Conservation (phyloP, 2,113 vertebrate genomes). For the Paradoxurus hermaphroditus region DNA sequence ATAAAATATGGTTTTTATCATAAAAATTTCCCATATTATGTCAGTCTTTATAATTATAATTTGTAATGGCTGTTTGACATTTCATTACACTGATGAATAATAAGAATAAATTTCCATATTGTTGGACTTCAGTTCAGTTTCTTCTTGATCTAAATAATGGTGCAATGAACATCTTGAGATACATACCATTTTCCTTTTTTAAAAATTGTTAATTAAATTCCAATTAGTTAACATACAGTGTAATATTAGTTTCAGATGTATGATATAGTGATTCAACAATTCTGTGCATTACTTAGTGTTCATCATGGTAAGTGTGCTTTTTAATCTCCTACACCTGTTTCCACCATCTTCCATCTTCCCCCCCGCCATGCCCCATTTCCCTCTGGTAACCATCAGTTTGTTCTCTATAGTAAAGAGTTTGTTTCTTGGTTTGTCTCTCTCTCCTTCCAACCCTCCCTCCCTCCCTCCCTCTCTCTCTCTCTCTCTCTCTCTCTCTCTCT, state of each 20-base stretch:
- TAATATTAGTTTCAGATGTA: neutral
- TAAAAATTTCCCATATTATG: neutral
- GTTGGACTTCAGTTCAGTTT: neutral
- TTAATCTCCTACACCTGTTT: neutral
- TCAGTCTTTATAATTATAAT: neutral
- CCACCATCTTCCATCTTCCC: too few species aligned
- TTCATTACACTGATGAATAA: neutral
- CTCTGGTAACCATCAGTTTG: neutral
- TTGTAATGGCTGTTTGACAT: neutral
- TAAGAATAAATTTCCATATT: neutral
- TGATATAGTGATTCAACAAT: neutral
- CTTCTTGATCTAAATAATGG: neutral
- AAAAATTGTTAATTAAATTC: neutral
- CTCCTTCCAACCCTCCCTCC: too few species aligned
- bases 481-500: too few species aligned
- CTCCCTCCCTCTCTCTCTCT: accelerated
- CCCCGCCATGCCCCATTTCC: neutral
- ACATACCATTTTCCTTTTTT: neutral
- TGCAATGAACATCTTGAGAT: neutral
- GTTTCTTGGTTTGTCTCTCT: neutral
- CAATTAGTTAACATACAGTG: neutral
- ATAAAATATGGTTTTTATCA: neutral
- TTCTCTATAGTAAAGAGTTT: neutral
- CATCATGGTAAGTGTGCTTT: neutral
- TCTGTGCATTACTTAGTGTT: neutral